Percentiles rank a stretch among this genome's conserved stretches.
Evolutionary conservation across 2,113 vertebrate genomes (phyloP).

Genomic region (Hylia prasina): DNA sequence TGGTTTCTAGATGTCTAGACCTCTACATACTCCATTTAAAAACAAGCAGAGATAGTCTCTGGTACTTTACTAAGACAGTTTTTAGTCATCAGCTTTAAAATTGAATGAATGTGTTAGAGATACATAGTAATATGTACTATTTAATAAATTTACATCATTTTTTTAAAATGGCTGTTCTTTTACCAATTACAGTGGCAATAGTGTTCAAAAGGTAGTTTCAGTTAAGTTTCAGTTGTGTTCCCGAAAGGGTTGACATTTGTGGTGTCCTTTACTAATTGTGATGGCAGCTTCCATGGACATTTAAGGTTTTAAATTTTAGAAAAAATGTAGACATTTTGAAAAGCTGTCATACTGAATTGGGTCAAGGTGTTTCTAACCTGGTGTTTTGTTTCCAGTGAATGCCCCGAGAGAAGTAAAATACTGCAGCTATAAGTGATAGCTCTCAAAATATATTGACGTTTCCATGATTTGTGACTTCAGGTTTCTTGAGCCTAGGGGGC

Average conservation of each 20-base stretch:
- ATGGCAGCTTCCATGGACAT: background rate
- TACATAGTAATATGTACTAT: background rate
- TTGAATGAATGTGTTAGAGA: background rate
- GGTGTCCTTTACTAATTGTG: background rate
- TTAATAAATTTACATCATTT: background rate
- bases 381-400: background rate
- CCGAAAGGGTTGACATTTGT: background rate
- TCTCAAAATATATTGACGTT: background rate
- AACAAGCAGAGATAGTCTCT: background rate
- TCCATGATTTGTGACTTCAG: background rate
- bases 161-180: background rate
- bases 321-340: background rate
- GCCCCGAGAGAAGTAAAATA: background rate
- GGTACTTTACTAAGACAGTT: background rate
- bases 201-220: background rate
- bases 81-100: background rate
- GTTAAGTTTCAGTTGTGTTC: background rate
- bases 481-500: background rate
- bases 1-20: background rate
- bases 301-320: background rate
- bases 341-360: background rate
- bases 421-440: background rate
- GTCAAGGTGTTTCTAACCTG: background rate
- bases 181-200: background rate
- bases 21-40: background rate